Base-by-base conservation (phyloP, 1,140 invertebrate genomes). In the Araneus ventricosus region DNA sequence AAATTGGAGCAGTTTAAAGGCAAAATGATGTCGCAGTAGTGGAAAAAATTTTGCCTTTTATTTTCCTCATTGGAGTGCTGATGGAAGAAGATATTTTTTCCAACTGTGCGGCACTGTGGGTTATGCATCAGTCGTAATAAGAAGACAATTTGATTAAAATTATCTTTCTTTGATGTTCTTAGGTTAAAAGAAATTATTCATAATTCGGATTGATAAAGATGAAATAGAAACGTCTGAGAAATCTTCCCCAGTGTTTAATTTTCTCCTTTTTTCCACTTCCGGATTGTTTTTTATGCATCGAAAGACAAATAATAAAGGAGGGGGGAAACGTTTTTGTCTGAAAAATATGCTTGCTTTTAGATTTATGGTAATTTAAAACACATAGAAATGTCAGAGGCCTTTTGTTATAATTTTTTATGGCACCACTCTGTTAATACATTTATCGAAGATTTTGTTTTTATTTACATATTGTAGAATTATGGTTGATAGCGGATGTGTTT, bases 1-100 rank as follows among this genome's bases (percentile, higher is more conserved):
- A 93, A 93, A 93, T 93, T 93, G 91, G 70, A 88, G 84, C 91
- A 93, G 91, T 93, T 93, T 93, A 93, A 93, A 93, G 91, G 45
- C 91, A 88, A 93, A 93, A 93, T 87, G 91, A 93, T 93, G 91
- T 93, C 67, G 91, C 41, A 79, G 17, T 34, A 27, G 7, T 57
- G 57, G 70, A 86, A 75, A 57, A 57, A 61, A 20, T 6, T 91
- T 63, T 3, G 45, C 10, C 82, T 90, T 82, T 90, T 82, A 30
- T 79, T 90, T 57, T 82, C 24, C 30, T 80, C 70, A 61, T 88
- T 88, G 57, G n/a, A 10, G 59, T 61, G 52, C 59, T 37, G 22
- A 24, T 39, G 34, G n/a, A 57, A 22, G 45, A 79, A 80, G 30
- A 86, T 39, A 52, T 85, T 86, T 92, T 82, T 90, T 90, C 34